These are phyloP conservation scores for Pseudopipra pipra DNA, from an alignment of 2,113 vertebrate species.

Conservation along the genomic window DNA sequence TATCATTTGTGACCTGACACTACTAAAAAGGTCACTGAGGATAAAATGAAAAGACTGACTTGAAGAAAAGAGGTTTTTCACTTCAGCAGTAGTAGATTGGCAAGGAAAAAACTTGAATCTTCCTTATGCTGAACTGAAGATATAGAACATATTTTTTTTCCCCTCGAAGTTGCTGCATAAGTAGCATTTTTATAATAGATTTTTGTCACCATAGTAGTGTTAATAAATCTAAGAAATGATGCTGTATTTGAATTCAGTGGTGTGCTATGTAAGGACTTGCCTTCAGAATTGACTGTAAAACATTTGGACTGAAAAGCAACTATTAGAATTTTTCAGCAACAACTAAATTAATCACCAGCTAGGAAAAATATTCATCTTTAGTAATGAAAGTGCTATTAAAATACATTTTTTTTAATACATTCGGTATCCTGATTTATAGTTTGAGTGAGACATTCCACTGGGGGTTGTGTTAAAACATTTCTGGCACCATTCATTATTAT, in stretches of 20 bases:
- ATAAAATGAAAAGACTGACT: slow-evolving; percentile 31
- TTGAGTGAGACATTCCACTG: neutral
- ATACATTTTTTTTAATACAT: neutral
- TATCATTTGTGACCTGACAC: neutral
- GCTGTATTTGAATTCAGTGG: neutral
- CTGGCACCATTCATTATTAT: neutral
- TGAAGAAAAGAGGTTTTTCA: slow-evolving; percentile 11
- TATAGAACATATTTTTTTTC: neutral
- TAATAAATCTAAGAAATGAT: slow-evolving; percentile 33
- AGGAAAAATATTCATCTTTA: neutral
- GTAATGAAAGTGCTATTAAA: neutral
- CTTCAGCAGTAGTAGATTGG: neutral
- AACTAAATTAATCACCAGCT: neutral
- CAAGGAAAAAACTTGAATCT: neutral
- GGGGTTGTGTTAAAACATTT: neutral
- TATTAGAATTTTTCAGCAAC: slow-evolving; percentile 33
- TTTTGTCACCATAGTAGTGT: neutral
- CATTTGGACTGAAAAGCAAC: slow-evolving; percentile 39
- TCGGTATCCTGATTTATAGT: neutral
- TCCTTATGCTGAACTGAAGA: neutral
- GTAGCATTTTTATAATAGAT: neutral
- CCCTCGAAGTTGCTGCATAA: neutral
- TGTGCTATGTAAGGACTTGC: neutral
- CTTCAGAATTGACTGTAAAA: neutral
- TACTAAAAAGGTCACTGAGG: neutral